Conservation (phyloP, 2,113 vertebrate species). For the Dromas ardeola region DNA sequence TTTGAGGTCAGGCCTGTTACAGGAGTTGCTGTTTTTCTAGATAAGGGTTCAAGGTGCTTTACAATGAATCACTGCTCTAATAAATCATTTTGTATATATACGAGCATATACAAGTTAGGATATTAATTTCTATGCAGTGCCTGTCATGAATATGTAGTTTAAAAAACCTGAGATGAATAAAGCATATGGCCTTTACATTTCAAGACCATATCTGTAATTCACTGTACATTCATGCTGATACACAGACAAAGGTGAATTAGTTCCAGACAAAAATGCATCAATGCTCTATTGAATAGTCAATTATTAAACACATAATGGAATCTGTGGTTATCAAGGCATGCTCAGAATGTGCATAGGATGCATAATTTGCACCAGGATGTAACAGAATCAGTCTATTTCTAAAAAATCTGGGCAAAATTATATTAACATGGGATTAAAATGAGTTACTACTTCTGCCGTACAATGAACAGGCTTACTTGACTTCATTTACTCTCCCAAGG, state of each 20-base stretch:
- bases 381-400: neutral
- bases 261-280: slow-evolving; percentile 78
- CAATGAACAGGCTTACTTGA: neutral
- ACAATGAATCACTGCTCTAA: slow-evolving; percentile 16
- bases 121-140: slow-evolving; percentile 51
- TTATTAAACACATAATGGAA: slow-evolving; percentile 78
- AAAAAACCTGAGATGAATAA: slow-evolving; percentile 41
- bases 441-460: slow-evolving; percentile 8
- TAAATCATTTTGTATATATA: slow-evolving; percentile 68
- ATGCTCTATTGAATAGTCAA: slow-evolving; percentile 77
- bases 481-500: neutral
- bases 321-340: slow-evolving; percentile 65
- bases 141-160: slow-evolving; percentile 62
- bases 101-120: slow-evolving; percentile 21
- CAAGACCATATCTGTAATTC: slow-evolving; percentile 64
- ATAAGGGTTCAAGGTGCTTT: slow-evolving; percentile 55
- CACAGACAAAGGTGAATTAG: slow-evolving; percentile 77
- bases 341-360: slow-evolving; percentile 50
- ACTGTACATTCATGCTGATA: slow-evolving; percentile 54
- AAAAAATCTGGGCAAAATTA: slow-evolving; percentile 20
- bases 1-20: neutral
- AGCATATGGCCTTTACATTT: slow-evolving; percentile 3
- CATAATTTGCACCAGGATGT: slow-evolving; percentile 46
- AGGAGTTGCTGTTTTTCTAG: slow-evolving; percentile 39
- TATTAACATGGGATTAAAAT: slow-evolving; percentile 47